phyloP scores from a whole-genome alignment of 2,797 vertebrate genomes.

The Gobionotothen gibberifrons region DNA sequence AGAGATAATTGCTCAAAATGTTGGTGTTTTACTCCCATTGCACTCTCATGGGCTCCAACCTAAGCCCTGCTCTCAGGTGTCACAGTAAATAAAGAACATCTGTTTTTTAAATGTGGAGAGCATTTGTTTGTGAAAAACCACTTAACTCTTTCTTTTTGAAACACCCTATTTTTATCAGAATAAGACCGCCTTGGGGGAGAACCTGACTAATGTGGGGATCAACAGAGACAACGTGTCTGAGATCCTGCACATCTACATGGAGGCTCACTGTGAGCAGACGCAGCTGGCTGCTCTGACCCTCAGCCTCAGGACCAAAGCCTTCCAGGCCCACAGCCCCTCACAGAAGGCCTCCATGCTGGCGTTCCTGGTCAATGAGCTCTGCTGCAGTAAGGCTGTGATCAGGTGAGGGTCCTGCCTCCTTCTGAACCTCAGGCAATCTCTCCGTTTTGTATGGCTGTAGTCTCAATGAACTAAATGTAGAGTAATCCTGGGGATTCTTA shows the following conservation, averaged over 20 bases:
- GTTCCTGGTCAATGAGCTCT: conserved; percentile 94
- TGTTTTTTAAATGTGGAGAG: neutral
- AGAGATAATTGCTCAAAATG: conserved; percentile 32
- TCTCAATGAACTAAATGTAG: neutral
- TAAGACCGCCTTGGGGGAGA: conserved; percentile 93
- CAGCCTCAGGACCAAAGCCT: conserved; percentile 94
- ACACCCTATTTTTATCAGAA: conserved; percentile 75
- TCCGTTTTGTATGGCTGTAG: neutral
- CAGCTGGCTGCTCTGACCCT: conserved; percentile 85
- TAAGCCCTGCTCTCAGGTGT: neutral
- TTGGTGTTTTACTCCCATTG: conserved; percentile 9
- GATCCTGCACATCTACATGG: conserved; percentile 96
- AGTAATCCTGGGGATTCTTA: neutral
- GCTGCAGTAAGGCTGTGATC: conserved; percentile 94
- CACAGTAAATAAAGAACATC: conserved; percentile 15
- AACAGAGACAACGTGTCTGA: conserved; percentile 95
- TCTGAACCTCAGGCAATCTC: neutral
- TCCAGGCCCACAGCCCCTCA: conserved; percentile 92
- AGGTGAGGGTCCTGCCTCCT: conserved; percentile 81
- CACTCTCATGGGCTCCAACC: neutral
- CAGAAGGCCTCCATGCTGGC: conserved; percentile 92
- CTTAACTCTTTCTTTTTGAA: neutral
- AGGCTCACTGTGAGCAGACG: conserved; percentile 86
- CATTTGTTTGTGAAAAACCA: neutral
- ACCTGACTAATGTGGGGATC: conserved; percentile 90